Evolutionary conservation across 2,113 vertebrate genomes (phyloP).

Genomic region (Pteropus alecto): DNA sequence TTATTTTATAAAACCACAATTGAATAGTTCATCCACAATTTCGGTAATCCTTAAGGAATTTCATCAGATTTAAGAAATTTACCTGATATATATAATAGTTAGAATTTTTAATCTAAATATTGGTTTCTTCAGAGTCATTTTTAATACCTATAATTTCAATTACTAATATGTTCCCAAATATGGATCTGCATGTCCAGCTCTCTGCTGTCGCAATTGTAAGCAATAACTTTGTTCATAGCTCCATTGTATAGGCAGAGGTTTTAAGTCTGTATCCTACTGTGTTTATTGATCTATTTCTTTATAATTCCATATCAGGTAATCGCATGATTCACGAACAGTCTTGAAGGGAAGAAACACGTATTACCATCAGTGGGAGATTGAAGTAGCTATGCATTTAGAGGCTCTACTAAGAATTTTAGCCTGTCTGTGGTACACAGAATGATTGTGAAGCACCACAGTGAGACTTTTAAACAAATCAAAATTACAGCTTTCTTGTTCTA

Average conservation of each 20-base stretch:
- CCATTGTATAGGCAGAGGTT: constrained; percentile 34
- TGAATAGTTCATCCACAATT: background rate
- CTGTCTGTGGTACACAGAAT: background rate
- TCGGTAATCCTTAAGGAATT: background rate
- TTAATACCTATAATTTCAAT: background rate
- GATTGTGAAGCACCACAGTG: background rate
- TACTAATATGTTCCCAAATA: background rate
- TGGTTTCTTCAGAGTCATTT: background rate
- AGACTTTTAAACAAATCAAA: constrained; percentile 59
- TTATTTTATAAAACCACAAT: background rate
- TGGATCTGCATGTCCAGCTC: background rate
- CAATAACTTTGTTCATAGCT: background rate
- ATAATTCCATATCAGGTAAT: constrained; percentile 78
- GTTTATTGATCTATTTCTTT: constrained; percentile 79
- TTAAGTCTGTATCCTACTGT: constrained; percentile 34
- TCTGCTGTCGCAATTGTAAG: background rate
- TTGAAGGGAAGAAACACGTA: background rate
- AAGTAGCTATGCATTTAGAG: constrained; percentile 42
- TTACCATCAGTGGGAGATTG: background rate
- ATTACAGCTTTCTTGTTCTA: background rate
- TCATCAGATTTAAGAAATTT: background rate
- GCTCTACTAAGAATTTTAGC: background rate
- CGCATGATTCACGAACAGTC: constrained; percentile 66
- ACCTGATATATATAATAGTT: background rate
- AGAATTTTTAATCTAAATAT: background rate